Base-by-base conservation (phyloP, 2,888 invertebrate genomes). In the Limenitis camilla region DNA sequence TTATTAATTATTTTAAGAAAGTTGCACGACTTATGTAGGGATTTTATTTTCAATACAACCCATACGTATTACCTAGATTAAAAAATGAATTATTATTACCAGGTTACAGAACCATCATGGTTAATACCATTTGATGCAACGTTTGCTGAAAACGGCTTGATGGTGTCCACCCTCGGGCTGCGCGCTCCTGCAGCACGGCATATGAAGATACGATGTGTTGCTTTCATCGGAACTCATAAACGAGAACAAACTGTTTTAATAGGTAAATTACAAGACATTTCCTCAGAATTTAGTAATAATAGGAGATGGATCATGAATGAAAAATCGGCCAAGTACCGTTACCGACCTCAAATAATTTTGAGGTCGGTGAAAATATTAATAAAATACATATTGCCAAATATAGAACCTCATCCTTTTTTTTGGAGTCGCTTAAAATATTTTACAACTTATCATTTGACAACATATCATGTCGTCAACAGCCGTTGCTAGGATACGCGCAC, bases 201-300 rank as follows among this genome's bases (percentile, higher is more conserved):
- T n/a, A 81, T 86, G 84, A 78, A 75, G 42, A 68, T 87, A 2
- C 76, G 79, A 35, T 87, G 87, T 48, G 64, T 83, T 2, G 82
- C 86, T 2, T 68, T 69, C 40, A 77, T 86, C 36, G 86, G 82
- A 19, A 71, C 76, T 0, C 83, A 83, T 59, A 74, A 76, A 59
- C 67, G 86, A 33, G 87, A 87, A 64, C 68, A 76, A 45, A 79
- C 78, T 51, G 78, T 83, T 47, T 39, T 74, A 46, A 78, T 87
- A 69, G 85, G 86, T 83, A 50, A 53, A 7, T 5, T 32, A 32
- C n/a, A 49, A 31, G 27, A 48, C 7, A 33, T 33, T 8, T 33
- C 4, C 2, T 8, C 9, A 8, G 9, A 33, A 33, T 33, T 33
- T 33, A 10, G 30, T 29, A 32, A 31, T 29, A 8, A 31, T 46